Evolutionary conservation across 2,797 vertebrate genomes (phyloP).

Genomic region (Threskiornis aethiopicus): DNA sequence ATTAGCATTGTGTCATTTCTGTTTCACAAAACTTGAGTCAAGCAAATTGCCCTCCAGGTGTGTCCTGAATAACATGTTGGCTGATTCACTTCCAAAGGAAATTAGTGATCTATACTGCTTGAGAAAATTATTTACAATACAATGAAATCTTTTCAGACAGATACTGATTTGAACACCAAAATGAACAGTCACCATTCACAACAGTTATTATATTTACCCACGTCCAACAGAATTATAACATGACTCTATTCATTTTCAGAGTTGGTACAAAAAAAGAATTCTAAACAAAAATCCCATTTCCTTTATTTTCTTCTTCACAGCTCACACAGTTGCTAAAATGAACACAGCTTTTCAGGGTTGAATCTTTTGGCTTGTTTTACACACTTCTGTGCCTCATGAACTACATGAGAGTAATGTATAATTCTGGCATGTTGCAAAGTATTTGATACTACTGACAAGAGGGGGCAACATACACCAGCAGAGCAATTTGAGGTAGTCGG

Average conservation of each 20-base stretch:
- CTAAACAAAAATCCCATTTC: not conserved
- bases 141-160: not conserved
- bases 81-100: conserved; percentile 12
- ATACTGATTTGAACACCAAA: not conserved
- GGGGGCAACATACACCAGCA: not conserved
- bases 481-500: not conserved
- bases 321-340: not conserved
- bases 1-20: conserved; percentile 58
- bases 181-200: not conserved
- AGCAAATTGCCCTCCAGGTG: conserved; percentile 48
- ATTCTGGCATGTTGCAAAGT: not conserved
- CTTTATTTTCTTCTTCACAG: not conserved
- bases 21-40: conserved; percentile 41
- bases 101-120: not conserved
- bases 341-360: not conserved
- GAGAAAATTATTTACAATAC: conserved; percentile 1
- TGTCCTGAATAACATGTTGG: conserved; percentile 14
- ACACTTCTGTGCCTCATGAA: not conserved
- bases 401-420: not conserved
- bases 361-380: not conserved
- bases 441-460: not conserved
- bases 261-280: not conserved
- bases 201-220: not conserved
- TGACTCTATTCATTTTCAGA: not conserved
- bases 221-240: not conserved